These are phyloP conservation scores for Mesoligia furuncula DNA, from an alignment of 2,888 invertebrate genomes.

Conservation along the genomic window DNA sequence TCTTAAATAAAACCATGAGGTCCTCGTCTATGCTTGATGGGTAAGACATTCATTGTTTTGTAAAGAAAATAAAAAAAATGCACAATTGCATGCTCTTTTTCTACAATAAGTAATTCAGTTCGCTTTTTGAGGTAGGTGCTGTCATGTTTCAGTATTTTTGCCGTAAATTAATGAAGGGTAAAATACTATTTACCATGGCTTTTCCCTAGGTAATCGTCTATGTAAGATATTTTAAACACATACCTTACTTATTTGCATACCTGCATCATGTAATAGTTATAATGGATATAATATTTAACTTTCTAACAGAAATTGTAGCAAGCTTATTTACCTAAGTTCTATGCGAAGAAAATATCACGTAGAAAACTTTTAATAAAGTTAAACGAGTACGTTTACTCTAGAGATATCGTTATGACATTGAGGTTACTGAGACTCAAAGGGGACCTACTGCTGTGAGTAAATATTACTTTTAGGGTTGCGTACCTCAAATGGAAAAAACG, in stretches of 20 bases:
- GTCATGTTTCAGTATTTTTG: no score
- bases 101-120: no score
- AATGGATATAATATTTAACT: constrained; percentile 3
- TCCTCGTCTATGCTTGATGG: background rate
- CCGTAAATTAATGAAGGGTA: no score
- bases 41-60: no score
- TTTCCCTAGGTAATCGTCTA: background rate
- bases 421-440: constrained; percentile 62
- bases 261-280: constrained; percentile 9
- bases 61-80: no score
- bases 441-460: constrained; percentile 31
- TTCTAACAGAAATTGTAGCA: constrained; percentile 55
- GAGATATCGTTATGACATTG: constrained; percentile 70
- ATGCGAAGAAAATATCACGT: constrained; percentile 74
- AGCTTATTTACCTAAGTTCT: constrained; percentile 51
- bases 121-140: no score
- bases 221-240: background rate
- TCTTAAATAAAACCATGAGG: background rate
- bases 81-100: no score
- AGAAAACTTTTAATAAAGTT: constrained; percentile 80
- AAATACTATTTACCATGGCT: background rate
- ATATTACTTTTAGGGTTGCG: constrained; percentile 16
- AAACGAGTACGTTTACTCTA: constrained; percentile 69
- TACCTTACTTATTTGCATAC: background rate
- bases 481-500: no score